Base-by-base conservation (phyloP, 2,797 vertebrate species). In the Oryzias dopingdopingensis region DNA sequence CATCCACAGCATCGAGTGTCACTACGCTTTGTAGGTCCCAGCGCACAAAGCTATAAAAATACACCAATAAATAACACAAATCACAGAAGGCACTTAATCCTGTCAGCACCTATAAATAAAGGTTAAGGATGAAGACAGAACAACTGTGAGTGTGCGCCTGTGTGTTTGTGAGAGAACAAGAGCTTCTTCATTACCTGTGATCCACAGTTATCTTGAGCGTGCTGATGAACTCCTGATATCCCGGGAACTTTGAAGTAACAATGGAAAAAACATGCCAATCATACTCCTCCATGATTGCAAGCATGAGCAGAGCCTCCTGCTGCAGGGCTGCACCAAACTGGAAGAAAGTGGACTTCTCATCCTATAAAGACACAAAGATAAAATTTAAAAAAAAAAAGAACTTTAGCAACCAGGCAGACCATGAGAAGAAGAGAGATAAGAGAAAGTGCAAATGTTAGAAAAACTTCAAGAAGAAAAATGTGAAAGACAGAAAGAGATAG, bases 181-280 rank as follows among this genome's bases (percentile, higher is more conserved):
- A 24, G 23, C 24, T 56, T 10, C 16, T 54, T 76, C 29, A 56
- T 72, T 55, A 89, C 88, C 88, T 90, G 87, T 90, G 89, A 76
- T 90, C 89, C 75, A 89, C 86, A 0, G 95, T 98, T 77, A 90
- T 88, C 69, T 91, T 95, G 76, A 99, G 88, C 16, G 96, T 94
- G 72, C 91, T 91, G 77, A 99, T 95, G 86, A 98, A 98, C 52
- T 95, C 93, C 88, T 94, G 91, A 82, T 96, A 96, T 29, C 96
- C 97, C 0, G 97, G 97, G 77, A 96, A 98, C 76, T 95, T 96
- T 82, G 95, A 99, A 74, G 97, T 99, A 77, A 99, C 96, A 46
- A 99, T 88, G 44, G 97, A 97, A 90, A 99, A 99, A 72, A 95
- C 88, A 0, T 99, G 96, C 97, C 97, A 99, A 92, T 99, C 97